These are phyloP conservation scores for Cricetomys ansorgei DNA, from an alignment of 2,113 vertebrate species.

Conservation along the genomic window DNA sequence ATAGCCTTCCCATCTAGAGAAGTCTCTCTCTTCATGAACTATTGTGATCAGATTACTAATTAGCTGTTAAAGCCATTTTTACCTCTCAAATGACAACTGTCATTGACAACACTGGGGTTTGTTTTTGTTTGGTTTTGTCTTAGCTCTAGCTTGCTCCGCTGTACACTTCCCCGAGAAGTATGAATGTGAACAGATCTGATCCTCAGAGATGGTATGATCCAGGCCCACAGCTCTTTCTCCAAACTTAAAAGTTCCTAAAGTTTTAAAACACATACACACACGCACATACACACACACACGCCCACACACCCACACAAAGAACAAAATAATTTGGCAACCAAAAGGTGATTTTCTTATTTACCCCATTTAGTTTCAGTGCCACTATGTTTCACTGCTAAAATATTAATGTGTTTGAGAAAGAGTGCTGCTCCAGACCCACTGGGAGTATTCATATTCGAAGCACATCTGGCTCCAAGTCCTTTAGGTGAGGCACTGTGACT, in stretches of 20 bases:
- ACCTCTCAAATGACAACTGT: not conserved
- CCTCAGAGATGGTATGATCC: not conserved
- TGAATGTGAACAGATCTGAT: not conserved
- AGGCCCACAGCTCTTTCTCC: not conserved
- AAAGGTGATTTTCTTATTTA: not conserved
- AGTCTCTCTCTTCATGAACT: not conserved
- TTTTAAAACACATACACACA: not conserved
- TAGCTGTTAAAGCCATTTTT: slow-evolving; percentile 35
- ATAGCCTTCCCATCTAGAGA: not conserved
- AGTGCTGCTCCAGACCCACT: not conserved
- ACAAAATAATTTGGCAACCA: not conserved
- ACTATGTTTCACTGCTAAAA: slow-evolving; percentile 48
- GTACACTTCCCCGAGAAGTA: not conserved
- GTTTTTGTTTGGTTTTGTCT: not conserved
- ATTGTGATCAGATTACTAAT: not conserved
- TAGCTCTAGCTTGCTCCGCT: not conserved
- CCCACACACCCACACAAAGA: not conserved
- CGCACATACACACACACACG: not conserved
- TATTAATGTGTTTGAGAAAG: slow-evolving; percentile 66
- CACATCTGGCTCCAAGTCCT: slow-evolving; percentile 11
- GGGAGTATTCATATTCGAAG: slow-evolving; percentile 56
- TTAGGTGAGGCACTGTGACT: not conserved
- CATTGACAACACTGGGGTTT: not conserved
- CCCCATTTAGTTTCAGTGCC: slow-evolving; percentile 12
- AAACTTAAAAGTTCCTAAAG: slow-evolving; percentile 11